These are phyloP conservation scores for Cosmia trapezina DNA, from an alignment of 2,888 invertebrate genomes.

Conservation along the genomic window DNA sequence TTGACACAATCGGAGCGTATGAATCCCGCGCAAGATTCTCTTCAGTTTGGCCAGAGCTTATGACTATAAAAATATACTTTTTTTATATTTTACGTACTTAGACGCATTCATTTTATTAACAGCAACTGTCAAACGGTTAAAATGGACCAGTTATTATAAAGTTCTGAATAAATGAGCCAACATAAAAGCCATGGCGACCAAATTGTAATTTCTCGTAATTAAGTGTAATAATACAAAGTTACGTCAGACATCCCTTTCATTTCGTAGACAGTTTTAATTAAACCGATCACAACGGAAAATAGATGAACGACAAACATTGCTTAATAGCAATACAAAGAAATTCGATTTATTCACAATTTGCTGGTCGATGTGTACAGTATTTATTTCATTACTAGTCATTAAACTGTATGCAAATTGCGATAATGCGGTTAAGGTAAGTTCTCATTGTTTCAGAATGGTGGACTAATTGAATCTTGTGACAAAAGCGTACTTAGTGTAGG, in stretches of 20 bases:
- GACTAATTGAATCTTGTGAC: conserved; percentile 52
- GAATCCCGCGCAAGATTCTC: not conserved
- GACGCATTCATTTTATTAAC: not conserved
- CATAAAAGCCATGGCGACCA: conserved; percentile 13
- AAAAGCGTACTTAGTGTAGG: conserved; percentile 31
- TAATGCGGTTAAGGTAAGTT: conserved; percentile 46
- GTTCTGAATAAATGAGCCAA: not conserved
- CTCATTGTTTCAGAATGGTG: conserved; percentile 39
- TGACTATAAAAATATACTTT: not conserved
- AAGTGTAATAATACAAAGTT: conserved; percentile 25
- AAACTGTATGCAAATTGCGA: conserved; percentile 56
- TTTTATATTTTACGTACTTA: not conserved
- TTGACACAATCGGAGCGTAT: not conserved
- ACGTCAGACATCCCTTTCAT: conserved; percentile 23
- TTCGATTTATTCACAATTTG: conserved; percentile 65
- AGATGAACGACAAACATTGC: conserved; percentile 60
- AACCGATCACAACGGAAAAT: conserved; percentile 60
- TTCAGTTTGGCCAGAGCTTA: not conserved
- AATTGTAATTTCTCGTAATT: conserved; percentile 15
- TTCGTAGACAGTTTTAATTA: conserved; percentile 57
- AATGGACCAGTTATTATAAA: not conserved
- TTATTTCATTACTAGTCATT: conserved; percentile 67
- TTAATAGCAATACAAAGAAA: conserved; percentile 61
- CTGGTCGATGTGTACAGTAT: conserved; percentile 50
- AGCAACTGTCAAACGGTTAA: not conserved